A percentile compares a stretch with the other conserved stretches of the same genome.
phyloP scores from a whole-genome alignment of 2,888 invertebrate genomes.

The Siphonodentalium dalli region DNA sequence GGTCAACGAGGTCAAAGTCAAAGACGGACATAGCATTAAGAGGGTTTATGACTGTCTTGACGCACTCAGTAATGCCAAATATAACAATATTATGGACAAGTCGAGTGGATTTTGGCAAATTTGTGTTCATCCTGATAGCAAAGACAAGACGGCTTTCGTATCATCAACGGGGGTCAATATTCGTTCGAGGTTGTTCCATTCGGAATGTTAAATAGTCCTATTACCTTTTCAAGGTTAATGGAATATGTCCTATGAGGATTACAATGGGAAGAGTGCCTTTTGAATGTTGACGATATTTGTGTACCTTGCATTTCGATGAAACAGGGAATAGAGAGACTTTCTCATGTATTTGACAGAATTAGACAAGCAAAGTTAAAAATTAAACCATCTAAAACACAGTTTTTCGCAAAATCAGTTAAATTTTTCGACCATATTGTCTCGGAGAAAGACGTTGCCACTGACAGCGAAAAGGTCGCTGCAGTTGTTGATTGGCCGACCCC shows the following conservation, averaged over 20 bases:
- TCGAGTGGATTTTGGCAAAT: too few relatives aligned
- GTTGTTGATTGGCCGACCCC: neutral
- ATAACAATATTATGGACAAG: too few relatives aligned
- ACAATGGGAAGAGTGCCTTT: constrained; percentile 21
- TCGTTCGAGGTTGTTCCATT: too few relatives aligned
- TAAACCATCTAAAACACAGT: neutral
- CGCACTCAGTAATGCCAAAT: too few relatives aligned
- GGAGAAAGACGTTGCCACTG: neutral
- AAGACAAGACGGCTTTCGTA: too few relatives aligned
- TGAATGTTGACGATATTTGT: constrained; percentile 34
- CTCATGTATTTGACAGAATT: neutral
- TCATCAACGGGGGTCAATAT: too few relatives aligned
- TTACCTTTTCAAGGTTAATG: too few relatives aligned
- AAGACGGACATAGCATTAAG: too few relatives aligned
- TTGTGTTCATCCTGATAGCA: too few relatives aligned
- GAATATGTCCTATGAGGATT: constrained; percentile 22
- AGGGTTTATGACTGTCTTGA: too few relatives aligned
- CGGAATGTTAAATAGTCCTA: too few relatives aligned
- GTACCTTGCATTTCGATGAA: constrained; percentile 16
- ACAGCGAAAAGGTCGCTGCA: constrained; percentile 3
- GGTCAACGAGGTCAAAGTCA: too few relatives aligned
- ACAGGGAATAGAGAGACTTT: neutral
- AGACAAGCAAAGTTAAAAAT: neutral
- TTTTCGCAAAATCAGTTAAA: constrained; percentile 2
- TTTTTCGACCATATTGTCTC: constrained; percentile 7